A percentile compares a stretch with the other conserved stretches of the same genome.
phyloP scores from a whole-genome alignment of 1,140 invertebrate species.

The Drosophila triauraria region DNA sequence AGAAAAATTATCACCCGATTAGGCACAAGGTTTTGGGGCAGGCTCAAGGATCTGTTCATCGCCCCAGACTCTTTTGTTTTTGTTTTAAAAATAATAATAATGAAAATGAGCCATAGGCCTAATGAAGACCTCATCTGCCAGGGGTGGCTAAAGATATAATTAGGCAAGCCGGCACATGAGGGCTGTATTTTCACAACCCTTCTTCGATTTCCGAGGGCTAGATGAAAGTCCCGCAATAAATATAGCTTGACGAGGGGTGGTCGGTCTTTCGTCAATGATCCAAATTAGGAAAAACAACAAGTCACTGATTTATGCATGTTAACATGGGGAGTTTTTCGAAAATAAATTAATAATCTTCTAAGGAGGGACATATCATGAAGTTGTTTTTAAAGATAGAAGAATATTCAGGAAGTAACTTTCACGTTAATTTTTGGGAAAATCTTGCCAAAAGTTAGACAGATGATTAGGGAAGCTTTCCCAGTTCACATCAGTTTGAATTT shows the following conservation, averaged over 20 bases:
- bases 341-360: neutral
- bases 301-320: constrained; percentile 17
- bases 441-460: neutral
- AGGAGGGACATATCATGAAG: neutral
- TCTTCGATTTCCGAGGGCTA: neutral
- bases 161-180: constrained; percentile 20
- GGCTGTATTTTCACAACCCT: constrained; percentile 11
- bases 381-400: neutral
- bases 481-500: constrained; percentile 2
- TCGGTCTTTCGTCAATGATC: constrained; percentile 10
- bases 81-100: constrained; percentile 43
- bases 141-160: constrained; percentile 33
- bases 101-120: constrained; percentile 10
- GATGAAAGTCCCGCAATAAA: constrained; percentile 33
- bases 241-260: constrained; percentile 12
- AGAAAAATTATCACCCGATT: constrained; percentile 40
- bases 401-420: neutral
- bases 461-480: neutral
- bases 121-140: constrained; percentile 35
- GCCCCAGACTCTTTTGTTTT: constrained; percentile 21
- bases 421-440: neutral
- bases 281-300: constrained; percentile 33
- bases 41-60: constrained; percentile 28
- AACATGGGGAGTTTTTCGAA: neutral
- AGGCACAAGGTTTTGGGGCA: constrained; percentile 44